Conservation (phyloP, 2,888 invertebrate genomes). For the Masnerella sp. region DNA sequence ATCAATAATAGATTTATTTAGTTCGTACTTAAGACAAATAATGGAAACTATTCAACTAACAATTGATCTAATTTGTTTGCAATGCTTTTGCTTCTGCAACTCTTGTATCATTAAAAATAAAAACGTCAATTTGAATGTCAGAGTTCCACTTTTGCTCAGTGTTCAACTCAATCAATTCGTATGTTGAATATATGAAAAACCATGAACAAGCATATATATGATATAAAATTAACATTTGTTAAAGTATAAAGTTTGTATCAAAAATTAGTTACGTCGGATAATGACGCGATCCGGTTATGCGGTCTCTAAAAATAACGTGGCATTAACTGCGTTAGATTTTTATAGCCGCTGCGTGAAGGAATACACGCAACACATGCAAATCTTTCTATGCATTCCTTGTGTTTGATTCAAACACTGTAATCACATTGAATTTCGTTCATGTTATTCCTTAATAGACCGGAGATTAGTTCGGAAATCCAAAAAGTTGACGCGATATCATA, state of each 20-base stretch:
- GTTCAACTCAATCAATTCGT: constrained; percentile 2
- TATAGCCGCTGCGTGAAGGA: constrained; percentile 14
- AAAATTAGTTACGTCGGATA: constrained; percentile 9
- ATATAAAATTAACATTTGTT: constrained; percentile 14
- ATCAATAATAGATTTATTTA: too few species aligned
- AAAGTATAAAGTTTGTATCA: constrained; percentile 12
- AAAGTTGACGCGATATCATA: too few species aligned
- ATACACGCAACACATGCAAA: constrained; percentile 3
- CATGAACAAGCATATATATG: too few species aligned
- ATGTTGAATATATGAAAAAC: background rate
- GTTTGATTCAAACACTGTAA: constrained; percentile 20
- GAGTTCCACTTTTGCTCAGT: constrained; percentile 22
- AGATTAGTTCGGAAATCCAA: too few species aligned
- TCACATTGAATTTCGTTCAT: background rate
- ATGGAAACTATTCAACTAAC: too few species aligned
- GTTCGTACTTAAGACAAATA: too few species aligned
- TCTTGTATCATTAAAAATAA: too few species aligned
- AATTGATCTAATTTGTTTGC: too few species aligned
- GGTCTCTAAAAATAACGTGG: constrained; percentile 29
- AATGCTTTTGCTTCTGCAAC: too few species aligned
- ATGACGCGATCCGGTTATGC: background rate
- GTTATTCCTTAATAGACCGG: too few species aligned
- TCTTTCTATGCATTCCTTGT: constrained; percentile 48
- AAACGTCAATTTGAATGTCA: too few species aligned
- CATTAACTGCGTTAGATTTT: constrained; percentile 21